Percentiles rank a stretch among this genome's conserved stretches.
Conservation (phyloP, 2,888 invertebrate genomes). For the Eristalis intricaria region DNA sequence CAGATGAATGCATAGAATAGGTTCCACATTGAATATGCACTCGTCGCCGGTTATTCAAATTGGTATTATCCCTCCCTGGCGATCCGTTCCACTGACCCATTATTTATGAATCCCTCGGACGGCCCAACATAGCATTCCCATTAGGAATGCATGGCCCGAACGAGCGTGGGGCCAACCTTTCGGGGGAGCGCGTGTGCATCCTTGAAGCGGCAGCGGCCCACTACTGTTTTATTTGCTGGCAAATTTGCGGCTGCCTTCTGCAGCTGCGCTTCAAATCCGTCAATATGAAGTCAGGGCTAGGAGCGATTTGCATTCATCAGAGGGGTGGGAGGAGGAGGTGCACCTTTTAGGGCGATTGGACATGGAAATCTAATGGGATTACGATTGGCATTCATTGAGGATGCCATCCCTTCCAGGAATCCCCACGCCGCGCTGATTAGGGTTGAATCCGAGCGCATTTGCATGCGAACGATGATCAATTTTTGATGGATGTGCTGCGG, state of each 20-base stretch:
- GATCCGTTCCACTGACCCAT: constrained; percentile 73
- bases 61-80: constrained; percentile 44
- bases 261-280: constrained; percentile 31
- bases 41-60: constrained; percentile 45
- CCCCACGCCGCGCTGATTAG: constrained; percentile 40
- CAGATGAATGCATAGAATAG: constrained; percentile 10
- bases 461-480: constrained; percentile 47
- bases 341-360: not conserved
- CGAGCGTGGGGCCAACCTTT: not conserved
- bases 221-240: not conserved
- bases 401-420: constrained; percentile 46
- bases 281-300: constrained; percentile 30
- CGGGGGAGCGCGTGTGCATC: not conserved
- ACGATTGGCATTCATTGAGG: constrained; percentile 60
- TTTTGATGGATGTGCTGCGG: constrained; percentile 59
- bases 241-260: not conserved
- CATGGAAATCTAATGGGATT: constrained; percentile 55
- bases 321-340: no score
- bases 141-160: constrained; percentile 45
- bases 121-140: constrained; percentile 53
- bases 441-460: constrained; percentile 25
- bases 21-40: constrained; percentile 16
- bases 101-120: constrained; percentile 62
- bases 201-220: no score
- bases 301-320: not conserved